Evolutionary conservation across 2,113 vertebrate genomes (phyloP).

Genomic region (Felis chaus): DNA sequence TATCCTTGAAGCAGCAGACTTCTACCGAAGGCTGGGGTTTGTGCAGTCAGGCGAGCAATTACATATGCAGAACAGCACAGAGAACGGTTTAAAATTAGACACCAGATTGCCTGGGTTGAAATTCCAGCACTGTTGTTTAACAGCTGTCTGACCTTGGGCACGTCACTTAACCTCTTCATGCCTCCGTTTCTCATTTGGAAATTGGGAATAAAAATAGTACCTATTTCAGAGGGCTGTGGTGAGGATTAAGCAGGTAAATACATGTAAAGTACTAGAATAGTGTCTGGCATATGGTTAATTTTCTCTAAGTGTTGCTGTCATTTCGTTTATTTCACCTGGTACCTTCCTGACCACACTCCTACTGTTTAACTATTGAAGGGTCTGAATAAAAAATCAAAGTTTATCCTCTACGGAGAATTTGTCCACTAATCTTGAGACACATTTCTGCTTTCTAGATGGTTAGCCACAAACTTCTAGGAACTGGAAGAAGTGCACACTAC

Average conservation of each 20-base stretch:
- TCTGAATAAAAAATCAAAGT: conserved; percentile 7
- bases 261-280: neutral
- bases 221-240: neutral
- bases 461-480: neutral
- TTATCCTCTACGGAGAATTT: neutral
- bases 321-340: neutral
- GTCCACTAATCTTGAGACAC: neutral
- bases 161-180: neutral
- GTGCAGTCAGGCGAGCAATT: neutral
- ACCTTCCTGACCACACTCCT: neutral
- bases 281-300: neutral
- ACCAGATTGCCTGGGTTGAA: neutral
- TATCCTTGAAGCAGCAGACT: neutral
- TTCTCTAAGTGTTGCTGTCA: neutral
- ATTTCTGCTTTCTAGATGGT: neutral
- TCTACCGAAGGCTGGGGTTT: neutral
- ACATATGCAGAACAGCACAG: neutral
- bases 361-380: neutral
- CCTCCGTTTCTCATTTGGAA: neutral
- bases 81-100: neutral
- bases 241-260: neutral
- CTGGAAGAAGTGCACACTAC: neutral
- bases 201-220: neutral
- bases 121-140: neutral
- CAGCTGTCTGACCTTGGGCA: neutral